These are phyloP conservation scores for Camelus bactrianus DNA, from an alignment of 2,113 vertebrate species.

Conservation along the genomic window DNA sequence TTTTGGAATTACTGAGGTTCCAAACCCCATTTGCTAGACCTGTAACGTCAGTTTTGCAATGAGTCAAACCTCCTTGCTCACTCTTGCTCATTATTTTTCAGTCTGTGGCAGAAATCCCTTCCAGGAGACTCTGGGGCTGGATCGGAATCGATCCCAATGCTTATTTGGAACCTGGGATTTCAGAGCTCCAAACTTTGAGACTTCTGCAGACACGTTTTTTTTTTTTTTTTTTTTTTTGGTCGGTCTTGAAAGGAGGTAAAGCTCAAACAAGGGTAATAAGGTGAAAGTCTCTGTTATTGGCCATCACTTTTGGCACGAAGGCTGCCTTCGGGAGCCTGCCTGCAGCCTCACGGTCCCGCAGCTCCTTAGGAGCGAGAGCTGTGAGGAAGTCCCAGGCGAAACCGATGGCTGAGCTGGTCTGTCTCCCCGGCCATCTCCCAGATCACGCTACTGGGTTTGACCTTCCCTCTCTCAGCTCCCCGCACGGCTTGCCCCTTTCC, in stretches of 20 bases:
- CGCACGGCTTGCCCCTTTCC: background rate
- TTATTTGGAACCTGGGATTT: background rate
- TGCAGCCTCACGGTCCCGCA: background rate
- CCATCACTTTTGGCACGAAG: background rate
- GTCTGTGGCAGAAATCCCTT: background rate
- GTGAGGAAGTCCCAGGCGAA: background rate
- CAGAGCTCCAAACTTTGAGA: background rate
- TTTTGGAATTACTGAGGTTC: constrained; percentile 10
- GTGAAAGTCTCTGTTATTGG: background rate
- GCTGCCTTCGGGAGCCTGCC: background rate
- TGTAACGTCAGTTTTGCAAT: constrained; percentile 54
- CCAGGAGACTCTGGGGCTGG: background rate
- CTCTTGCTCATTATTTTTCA: constrained; percentile 10
- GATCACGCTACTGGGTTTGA: background rate
- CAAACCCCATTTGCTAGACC: background rate
- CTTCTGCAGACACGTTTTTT: background rate
- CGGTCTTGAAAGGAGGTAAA: background rate
- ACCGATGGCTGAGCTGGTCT: background rate
- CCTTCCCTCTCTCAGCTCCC: accelerated
- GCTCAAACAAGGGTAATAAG: background rate
- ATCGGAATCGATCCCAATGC: background rate
- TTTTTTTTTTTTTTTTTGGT: background rate
- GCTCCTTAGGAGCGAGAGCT: background rate
- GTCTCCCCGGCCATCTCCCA: background rate
- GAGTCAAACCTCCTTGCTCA: background rate